Base-by-base conservation (phyloP, 2,888 invertebrate species). In the Drosophila ochracea region DNA sequence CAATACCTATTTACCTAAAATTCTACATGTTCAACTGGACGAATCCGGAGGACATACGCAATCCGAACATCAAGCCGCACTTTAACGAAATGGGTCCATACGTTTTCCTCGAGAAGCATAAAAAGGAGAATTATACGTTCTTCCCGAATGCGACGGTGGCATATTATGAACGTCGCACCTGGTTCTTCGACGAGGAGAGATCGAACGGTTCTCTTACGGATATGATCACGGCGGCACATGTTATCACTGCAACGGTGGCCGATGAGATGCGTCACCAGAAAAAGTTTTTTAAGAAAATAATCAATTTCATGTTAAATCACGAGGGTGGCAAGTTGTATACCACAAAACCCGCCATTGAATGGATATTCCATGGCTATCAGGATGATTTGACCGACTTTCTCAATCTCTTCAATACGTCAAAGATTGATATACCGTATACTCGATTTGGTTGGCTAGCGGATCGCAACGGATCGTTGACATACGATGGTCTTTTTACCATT, bases 371-470 rank as follows among this genome's bases (percentile, higher is more conserved):
- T 73, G 98, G 98, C 3, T 98, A 97, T 86, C 94, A 96, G 0
- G 98, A 98, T 91, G 93, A 94, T 0, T 89, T 97, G 13, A 93
- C 98, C 53, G 95, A 80, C 82, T 96, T 73, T 94, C 95, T 49
- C 65, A 93, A 50, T 92, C 94, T 82, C 79, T 96, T 47, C 92
- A 96, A 78, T 88, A 95, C 31, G 92, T 57, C 91, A 1, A 82
- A 80, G 73, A 91, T 93, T 39, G 78, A 93, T 1, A 95, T 97
- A 80, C 97, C 97, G 0, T 96, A 95, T 84, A 95, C 95, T 39
- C 96, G 95, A 88, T 98, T 98, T 92, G 98, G 97, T 13, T 97
- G 98, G 97, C 97, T 98, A 91, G 94, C 92, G 11, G 94, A 97
- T 96, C 95, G 97, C 78, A 98, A 98, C 92, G 94, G 94, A 35